Base-by-base conservation (phyloP, 2,113 vertebrate genomes). In the Corythornis cristatus region DNA sequence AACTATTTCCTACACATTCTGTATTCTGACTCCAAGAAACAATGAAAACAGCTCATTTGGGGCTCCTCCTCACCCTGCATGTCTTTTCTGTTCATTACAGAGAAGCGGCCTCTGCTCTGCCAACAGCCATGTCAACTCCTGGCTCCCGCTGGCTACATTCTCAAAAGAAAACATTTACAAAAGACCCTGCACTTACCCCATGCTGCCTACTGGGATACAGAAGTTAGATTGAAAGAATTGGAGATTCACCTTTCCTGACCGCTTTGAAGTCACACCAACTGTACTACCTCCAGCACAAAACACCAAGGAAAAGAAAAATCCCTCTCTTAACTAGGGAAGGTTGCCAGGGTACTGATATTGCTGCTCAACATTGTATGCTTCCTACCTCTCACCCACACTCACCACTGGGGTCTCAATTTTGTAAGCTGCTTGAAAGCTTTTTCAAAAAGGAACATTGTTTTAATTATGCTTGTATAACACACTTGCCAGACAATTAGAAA, bases 151-250 rank as follows among this genome's bases (percentile, higher is more conserved):
- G 92, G 23, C 37, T 37, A 84, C 70, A 57, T 4, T 68, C 86
- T 90, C 70, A 28, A 84, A 91, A 72, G 86, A 68, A 90, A 95
- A 83, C 83, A 43, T 54, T 85, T 66, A 93, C 83, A 94, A 81
- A 93, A 83, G 88, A 89, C 75, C 40, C 12, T 6, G 79, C 64
- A 19, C 90, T 77, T 43, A 77, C 79, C 88, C 92, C 85, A 29
- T 56, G 92, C 92, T 88, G 93, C 79, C 78, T 90, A 9, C 67
- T 7, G 40, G 46, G 68, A 77, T 46, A 21, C 60, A 89, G 85
- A 33, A 86, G 56, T 54, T 5, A 26, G 12, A 64, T 62, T 20
- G 64, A 42, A 93, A 78, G 80, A 89, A 72, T 2, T 60, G 68
- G 29, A 88, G 35, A 35, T 58, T 56, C 56, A 66, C 88, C 76